Evolutionary conservation across 2,113 vertebrate genomes (phyloP).

Genomic region (Dasyprocta punctata): DNA sequence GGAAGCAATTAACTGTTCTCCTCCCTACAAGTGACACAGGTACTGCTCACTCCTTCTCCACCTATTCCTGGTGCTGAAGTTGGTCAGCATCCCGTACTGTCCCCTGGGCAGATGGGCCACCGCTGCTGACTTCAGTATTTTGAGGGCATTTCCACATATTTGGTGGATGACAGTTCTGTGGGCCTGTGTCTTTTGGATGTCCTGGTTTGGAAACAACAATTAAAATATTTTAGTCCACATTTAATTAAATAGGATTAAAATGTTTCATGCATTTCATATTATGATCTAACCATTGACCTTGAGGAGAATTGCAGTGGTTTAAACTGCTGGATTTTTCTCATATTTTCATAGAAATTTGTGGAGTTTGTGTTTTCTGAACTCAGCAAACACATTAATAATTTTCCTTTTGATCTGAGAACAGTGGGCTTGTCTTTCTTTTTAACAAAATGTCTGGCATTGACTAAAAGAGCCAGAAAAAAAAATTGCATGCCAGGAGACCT

Average conservation of each 20-base stretch:
- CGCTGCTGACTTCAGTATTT: not conserved
- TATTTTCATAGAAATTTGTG: slow-evolving; percentile 42
- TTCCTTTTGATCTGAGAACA: slow-evolving; percentile 52
- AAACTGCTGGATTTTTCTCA: not conserved
- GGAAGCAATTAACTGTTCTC: rapidly evolving
- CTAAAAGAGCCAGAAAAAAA: not conserved
- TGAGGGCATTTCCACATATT: not conserved
- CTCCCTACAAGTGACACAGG: rapidly evolving
- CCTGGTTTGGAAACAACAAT: not conserved
- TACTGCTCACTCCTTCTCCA: rapidly evolving
- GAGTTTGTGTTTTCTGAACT: slow-evolving; percentile 42
- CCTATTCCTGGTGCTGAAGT: not conserved
- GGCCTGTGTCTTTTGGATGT: not conserved
- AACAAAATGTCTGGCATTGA: not conserved
- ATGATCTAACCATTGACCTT: not conserved
- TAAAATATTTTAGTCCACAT: slow-evolving; percentile 12
- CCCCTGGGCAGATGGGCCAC: rapidly evolving
- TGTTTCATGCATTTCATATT: not conserved
- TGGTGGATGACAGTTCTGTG: not conserved
- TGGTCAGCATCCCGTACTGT: rapidly evolving
- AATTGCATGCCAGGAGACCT: not conserved
- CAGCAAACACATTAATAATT: slow-evolving; percentile 31
- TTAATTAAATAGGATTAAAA: not conserved
- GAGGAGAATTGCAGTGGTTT: not conserved
- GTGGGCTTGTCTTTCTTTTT: not conserved